Evolutionary conservation across 2,888 invertebrate species (phyloP).

Genomic region (Odontomyia ornata): DNA sequence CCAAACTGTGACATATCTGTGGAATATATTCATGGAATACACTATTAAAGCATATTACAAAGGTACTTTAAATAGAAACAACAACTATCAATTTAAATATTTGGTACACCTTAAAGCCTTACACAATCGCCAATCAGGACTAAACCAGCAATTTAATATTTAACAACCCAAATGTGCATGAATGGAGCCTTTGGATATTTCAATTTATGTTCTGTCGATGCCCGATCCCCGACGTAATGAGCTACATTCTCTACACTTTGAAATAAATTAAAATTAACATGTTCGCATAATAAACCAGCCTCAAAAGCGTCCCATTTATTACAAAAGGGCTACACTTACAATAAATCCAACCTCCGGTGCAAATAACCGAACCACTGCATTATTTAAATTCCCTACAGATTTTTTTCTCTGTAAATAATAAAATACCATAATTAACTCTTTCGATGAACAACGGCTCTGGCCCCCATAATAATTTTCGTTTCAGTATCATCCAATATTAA

Average conservation of each 20-base stretch:
- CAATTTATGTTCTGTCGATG: too few species aligned
- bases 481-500: constrained; percentile 40
- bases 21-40: not conserved
- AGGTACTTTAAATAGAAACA: too few species aligned
- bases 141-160: too few species aligned
- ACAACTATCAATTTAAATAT: too few species aligned
- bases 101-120: too few species aligned
- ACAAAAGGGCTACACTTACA: constrained; percentile 24
- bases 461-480: constrained; percentile 35
- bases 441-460: constrained; percentile 2
- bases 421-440: constrained; percentile 41
- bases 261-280: constrained; percentile 37
- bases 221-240: not conserved
- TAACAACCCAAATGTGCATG: too few species aligned
- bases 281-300: constrained; percentile 34
- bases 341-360: constrained; percentile 39
- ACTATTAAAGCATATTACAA: too few species aligned
- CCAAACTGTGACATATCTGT: constrained; percentile 89
- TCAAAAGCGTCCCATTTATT: constrained; percentile 36
- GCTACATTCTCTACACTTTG: not conserved
- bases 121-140: too few species aligned
- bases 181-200: too few species aligned
- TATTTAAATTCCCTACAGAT: constrained; percentile 38
- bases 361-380: constrained; percentile 36
- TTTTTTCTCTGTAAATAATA: constrained; percentile 37